phyloP scores from a whole-genome alignment of 2,888 invertebrate species.

The Drosophila prostipennis region DNA sequence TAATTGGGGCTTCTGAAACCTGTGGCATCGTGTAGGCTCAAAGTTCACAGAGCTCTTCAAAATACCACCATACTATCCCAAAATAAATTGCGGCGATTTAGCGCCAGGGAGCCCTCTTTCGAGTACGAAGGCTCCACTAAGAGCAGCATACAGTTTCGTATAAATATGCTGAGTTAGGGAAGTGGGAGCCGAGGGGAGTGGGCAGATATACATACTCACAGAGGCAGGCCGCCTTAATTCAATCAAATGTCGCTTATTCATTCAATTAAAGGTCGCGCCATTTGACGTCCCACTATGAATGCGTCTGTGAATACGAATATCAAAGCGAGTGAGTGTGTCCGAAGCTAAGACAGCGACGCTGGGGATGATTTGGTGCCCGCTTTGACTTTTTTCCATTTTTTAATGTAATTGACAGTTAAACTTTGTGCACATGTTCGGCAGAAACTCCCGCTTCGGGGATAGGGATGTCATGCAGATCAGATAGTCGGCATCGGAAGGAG shows the following conservation, averaged over 20 bases:
- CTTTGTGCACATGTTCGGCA: constrained; percentile 55
- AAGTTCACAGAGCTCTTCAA: not conserved
- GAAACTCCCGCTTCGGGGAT: constrained; percentile 21
- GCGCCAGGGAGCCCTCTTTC: constrained; percentile 25
- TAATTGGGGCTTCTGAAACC: too few species aligned
- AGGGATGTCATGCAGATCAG: constrained; percentile 29
- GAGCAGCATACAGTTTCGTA: not conserved
- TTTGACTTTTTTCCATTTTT: constrained; percentile 40
- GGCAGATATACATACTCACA: constrained; percentile 15
- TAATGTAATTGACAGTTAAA: constrained; percentile 75
- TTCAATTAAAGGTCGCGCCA: constrained; percentile 82
- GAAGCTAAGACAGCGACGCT: constrained; percentile 5
- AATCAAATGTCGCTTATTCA: constrained; percentile 82
- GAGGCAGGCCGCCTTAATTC: constrained; percentile 65
- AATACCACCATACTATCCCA: not conserved
- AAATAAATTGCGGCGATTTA: not conserved
- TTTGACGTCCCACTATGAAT: constrained; percentile 67
- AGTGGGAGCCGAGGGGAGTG: not conserved
- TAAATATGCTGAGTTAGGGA: not conserved
- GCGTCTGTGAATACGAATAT: constrained; percentile 41
- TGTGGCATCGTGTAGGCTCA: not conserved
- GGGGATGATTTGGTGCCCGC: constrained; percentile 11
- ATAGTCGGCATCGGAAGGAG: constrained; percentile 16
- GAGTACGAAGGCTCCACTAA: not conserved
- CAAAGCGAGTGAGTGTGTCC: constrained; percentile 23